A percentile compares a stretch with the other conserved stretches of the same genome.
Conservation (phyloP, 2,797 vertebrate genomes). For the Gila robusta region DNA sequence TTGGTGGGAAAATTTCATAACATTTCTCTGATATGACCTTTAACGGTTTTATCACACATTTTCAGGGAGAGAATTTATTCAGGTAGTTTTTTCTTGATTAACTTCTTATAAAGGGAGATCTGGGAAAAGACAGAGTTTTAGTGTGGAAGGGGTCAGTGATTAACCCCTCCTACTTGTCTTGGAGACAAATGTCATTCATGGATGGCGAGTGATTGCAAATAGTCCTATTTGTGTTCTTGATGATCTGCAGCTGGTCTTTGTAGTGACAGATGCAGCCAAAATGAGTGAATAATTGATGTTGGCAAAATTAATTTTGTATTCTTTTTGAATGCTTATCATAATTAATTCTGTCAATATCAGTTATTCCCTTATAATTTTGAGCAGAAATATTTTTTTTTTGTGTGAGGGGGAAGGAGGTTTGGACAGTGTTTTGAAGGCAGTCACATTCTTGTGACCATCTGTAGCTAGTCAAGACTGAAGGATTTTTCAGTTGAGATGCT, state of each 20-base stretch:
- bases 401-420: background rate
- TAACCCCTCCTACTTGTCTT: background rate
- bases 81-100: background rate
- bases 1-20: background rate
- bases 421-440: background rate
- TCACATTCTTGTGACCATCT: background rate
- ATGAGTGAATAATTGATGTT: slow-evolving; percentile 5
- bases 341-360: background rate
- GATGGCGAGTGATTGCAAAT: slow-evolving; percentile 3
- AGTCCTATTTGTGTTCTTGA: slow-evolving; percentile 6
- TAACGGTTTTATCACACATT: background rate
- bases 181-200: slow-evolving; percentile 17
- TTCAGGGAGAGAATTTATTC: background rate
- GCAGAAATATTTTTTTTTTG: background rate
- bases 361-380: background rate
- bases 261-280: slow-evolving; percentile 13
- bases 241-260: slow-evolving; percentile 15
- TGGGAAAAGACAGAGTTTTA: background rate
- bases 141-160: background rate
- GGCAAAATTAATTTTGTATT: slow-evolving; percentile 1
- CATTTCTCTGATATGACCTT: background rate
- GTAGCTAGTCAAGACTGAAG: background rate
- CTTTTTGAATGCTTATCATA: slow-evolving; percentile 14
- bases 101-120: background rate
- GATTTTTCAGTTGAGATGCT: background rate